phyloP scores from a whole-genome alignment of 2,888 invertebrate species.

The Dusona sp. region DNA sequence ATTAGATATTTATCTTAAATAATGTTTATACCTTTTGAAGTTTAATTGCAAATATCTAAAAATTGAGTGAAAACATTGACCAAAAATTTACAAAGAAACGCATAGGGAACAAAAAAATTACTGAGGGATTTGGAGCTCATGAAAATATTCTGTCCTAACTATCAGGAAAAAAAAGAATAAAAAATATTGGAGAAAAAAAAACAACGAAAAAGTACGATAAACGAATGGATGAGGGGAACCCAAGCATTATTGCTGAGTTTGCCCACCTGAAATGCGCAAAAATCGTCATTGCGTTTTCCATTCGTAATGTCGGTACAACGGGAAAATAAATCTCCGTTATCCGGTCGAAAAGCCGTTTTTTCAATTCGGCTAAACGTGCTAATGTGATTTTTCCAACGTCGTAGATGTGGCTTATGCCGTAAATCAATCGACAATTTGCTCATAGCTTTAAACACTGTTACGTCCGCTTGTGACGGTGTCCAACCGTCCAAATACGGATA shows the following conservation, averaged over 20 bases:
- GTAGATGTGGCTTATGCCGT: conserved; percentile 78
- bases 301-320: conserved; percentile 62
- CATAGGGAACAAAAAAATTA: not conserved
- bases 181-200: not conserved
- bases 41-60: not conserved
- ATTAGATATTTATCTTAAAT: not conserved
- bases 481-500: conserved; percentile 84
- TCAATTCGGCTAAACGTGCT: conserved; percentile 78
- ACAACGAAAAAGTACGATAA: conserved; percentile 11
- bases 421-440: conserved; percentile 73
- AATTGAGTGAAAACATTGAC: not conserved
- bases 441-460: conserved; percentile 78
- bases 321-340: conserved; percentile 62
- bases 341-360: conserved; percentile 74
- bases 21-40: not conserved
- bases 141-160: not conserved
- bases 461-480: conserved; percentile 83
- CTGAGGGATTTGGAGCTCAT: not conserved
- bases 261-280: conserved; percentile 75
- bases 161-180: not conserved
- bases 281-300: conserved; percentile 50
- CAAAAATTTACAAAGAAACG: not conserved
- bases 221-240: conserved; percentile 35
- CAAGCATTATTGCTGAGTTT: conserved; percentile 46
- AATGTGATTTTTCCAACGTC: conserved; percentile 84